Base-by-base conservation (phyloP, 2,888 invertebrate genomes). In the Meta bourneti region DNA sequence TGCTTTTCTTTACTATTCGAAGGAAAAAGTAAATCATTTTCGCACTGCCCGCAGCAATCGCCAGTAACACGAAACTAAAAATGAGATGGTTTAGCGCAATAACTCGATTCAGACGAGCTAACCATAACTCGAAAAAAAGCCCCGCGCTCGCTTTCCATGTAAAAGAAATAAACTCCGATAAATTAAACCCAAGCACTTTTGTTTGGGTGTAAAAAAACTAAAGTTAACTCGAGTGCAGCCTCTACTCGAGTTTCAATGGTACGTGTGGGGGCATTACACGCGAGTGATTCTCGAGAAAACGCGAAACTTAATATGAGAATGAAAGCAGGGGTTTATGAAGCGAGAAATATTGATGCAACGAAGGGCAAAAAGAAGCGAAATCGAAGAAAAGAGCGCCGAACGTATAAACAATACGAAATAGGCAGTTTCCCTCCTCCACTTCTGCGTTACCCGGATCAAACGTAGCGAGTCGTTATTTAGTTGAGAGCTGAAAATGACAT, bases 401-500 rank as follows among this genome's bases (percentile, higher is more conserved):
- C n/a, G 69, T n/a, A 78, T 20, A 75, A 84, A 74, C 70, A 70
- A 86, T 70, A 77, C 61, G 20, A 69, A 74, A 78, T 54, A 75
- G 74, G 49, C 49, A 69, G 61, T 85, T 85, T 85, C 20, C 34
- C 54, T 78, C 49, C 69, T 19, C 11, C n/a, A n/a, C 19, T 61
- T 7, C 49, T 77, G 61, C 70, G 74, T 52, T 85, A 51, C 75
- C 34, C 78, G 70, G 77, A 75, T 84, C 74, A 84, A 75, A 74
- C 54, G 34, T 61, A 69, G 48, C 16, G 69, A 86, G 78, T 52
- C 48, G 77, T 87, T 87, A 79, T 80, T 87, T 87, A 87, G 79
- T 72, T 87, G 72, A 80, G 80, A 34, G 72, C 48, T n/a, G 61
- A 71, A 79, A 87, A 87, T 87, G 87, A 72, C 79, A 87, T 87